Conservation (phyloP, 37 sponge, comb jelly and placozoan species). For the Amphimedon queenslandica region DNA sequence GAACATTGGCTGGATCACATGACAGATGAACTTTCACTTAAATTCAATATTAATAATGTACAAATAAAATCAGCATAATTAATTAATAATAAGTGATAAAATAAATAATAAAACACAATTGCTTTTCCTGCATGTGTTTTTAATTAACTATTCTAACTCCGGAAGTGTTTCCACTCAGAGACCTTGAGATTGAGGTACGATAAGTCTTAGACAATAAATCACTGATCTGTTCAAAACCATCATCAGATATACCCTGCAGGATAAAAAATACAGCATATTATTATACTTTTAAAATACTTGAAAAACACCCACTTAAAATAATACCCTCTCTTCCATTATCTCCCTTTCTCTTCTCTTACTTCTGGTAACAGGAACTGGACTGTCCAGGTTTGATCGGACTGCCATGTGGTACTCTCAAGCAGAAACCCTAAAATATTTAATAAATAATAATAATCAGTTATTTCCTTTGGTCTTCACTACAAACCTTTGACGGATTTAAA, state of each 20-base stretch:
- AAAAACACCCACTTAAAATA: no score
- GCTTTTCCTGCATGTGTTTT: no score
- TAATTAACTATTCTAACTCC: background rate
- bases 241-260: slow-evolving; percentile 61
- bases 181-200: slow-evolving; percentile 46
- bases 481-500: slow-evolving; percentile 97
- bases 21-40: no score
- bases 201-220: slow-evolving; percentile 82
- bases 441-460: background rate
- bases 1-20: background rate
- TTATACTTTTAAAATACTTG: no score
- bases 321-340: no score
- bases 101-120: no score
- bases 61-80: no score
- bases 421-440: slow-evolving; percentile 59
- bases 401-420: slow-evolving; percentile 77
- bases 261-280: background rate
- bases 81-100: no score
- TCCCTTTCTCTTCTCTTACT: slow-evolving; percentile 48
- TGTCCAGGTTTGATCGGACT: slow-evolving; percentile 53
- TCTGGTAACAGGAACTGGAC: slow-evolving; percentile 86
- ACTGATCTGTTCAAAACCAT: slow-evolving; percentile 75
- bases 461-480: background rate
- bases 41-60: no score
- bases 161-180: slow-evolving; percentile 19